Percentiles rank a stretch among this genome's conserved stretches.
These are phyloP conservation scores for Epirrita christyi DNA, from an alignment of 2,888 invertebrate species.

Conservation along the genomic window DNA sequence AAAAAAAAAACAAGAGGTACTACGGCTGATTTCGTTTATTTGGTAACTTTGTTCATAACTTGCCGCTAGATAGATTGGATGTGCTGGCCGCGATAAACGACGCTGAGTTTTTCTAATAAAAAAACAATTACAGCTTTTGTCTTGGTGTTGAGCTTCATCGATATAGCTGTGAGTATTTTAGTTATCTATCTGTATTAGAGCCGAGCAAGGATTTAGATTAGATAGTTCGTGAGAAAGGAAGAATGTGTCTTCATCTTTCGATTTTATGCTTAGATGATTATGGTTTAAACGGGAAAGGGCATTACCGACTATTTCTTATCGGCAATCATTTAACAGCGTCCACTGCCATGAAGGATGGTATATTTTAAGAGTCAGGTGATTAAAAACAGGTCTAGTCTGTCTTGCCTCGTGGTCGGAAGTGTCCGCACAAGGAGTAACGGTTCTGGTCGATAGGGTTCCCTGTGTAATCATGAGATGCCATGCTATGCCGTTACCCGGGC, in stretches of 20 bases:
- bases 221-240: conserved; percentile 30
- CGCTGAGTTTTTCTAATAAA: conserved; percentile 26
- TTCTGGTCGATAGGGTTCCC: conserved; percentile 56
- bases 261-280: conserved; percentile 27
- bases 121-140: conserved; percentile 17
- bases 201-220: conserved; percentile 1
- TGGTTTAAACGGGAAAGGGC: conserved; percentile 33
- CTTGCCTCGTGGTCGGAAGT: conserved; percentile 59
- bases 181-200: conserved; percentile 9
- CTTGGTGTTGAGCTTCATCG: conserved; percentile 7
- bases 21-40: conserved; percentile 44
- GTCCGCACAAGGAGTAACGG: conserved; percentile 68
- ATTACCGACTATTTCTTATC: conserved; percentile 34
- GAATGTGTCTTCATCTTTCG: conserved; percentile 23
- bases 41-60: conserved; percentile 52
- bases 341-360: conserved; percentile 39
- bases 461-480: conserved; percentile 56
- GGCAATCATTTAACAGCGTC: conserved; percentile 28
- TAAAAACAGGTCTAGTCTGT: conserved; percentile 42
- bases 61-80: conserved; percentile 57
- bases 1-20: conserved; percentile 40
- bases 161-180: conserved; percentile 11
- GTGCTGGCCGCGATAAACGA: conserved; percentile 46
- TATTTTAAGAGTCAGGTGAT: conserved; percentile 40
- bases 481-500: conserved; percentile 54